phyloP scores from a whole-genome alignment of 2,888 invertebrate species.

The Cordilura impudica region DNA sequence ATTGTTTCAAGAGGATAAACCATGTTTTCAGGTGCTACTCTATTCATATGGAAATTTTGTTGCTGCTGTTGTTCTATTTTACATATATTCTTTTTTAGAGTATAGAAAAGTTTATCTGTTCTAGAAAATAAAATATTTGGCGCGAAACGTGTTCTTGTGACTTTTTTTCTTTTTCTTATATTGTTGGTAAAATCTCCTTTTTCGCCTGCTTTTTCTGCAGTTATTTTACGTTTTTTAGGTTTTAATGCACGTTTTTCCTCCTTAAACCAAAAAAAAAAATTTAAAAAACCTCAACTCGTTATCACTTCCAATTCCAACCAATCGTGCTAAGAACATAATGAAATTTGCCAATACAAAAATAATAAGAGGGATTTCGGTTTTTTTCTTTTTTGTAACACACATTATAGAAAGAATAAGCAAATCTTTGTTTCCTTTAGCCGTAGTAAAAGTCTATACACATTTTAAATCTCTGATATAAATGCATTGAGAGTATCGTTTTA shows the following conservation, averaged over 20 bases:
- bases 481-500: neutral
- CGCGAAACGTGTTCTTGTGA: slow-evolving; percentile 63
- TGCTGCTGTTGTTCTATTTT: slow-evolving; percentile 9
- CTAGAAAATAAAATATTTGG: slow-evolving; percentile 62
- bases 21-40: slow-evolving; percentile 56
- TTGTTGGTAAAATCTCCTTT: slow-evolving; percentile 55
- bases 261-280: neutral
- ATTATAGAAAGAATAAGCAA: slow-evolving; percentile 20
- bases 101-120: slow-evolving; percentile 55
- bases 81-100: neutral
- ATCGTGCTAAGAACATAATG: slow-evolving; percentile 60
- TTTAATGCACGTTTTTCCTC: slow-evolving; percentile 46
- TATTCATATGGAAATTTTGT: slow-evolving; percentile 60
- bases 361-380: slow-evolving; percentile 5
- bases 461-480: neutral
- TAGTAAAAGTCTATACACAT: neutral
- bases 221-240: slow-evolving; percentile 32
- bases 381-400: neutral
- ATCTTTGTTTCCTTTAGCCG: neutral
- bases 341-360: slow-evolving; percentile 54
- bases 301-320: slow-evolving; percentile 42
- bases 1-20: slow-evolving; percentile 58
- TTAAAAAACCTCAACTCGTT: slow-evolving; percentile 46
- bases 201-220: neutral
- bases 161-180: slow-evolving; percentile 45